Base-by-base conservation (phyloP, 2,888 invertebrate species). In the Phlogophora meticulosa region DNA sequence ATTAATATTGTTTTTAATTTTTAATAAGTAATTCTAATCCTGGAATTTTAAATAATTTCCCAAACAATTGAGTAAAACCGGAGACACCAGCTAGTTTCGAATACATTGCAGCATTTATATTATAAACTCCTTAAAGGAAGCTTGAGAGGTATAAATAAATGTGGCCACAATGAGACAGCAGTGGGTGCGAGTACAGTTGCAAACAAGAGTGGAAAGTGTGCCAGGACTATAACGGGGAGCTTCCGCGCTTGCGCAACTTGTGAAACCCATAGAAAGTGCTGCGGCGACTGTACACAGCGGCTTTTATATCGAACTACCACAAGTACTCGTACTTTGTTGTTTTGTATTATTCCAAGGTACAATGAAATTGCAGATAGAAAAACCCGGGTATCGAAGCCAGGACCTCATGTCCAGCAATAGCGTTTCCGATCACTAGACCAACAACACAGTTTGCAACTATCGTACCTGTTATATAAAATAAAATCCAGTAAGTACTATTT, bases 121-220 rank as follows among this genome's bases (percentile, higher is more conserved):
- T 42, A 72, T 36, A 49, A 74, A 56, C 42, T 59, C 78, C 65
- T n/a, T 73, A 55, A 7, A 73, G 53, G 56, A 59, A 43, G 45
- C 32, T 32, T 43, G 42, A 20, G 34, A 49, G 40, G 42, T 45
- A 56, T 66, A 46, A 74, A 74, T 40, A 51, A 55, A 53, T 45
- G 15, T 24, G 34, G 24, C 10, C 10, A 74, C 40, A 74, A 51
- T 63, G 38, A 34, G n/a, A 40, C 48, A 55, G 24, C 56, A 11
- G 76, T 79, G 58, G 80, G 76, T 59, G 78, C 38, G 34, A 43
- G 51, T 61, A 61, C 72, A 71, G 61, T 63, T 46, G 70, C 58
- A 40, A 40, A 79, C 88, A 90, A 89, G 82, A 86, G 81, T 86
- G 82, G 90, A 92, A 92, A 92, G 92, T 90, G 88, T 88, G 91